These are phyloP conservation scores for Cosmorhoe ocellata DNA, from an alignment of 2,888 invertebrate species.

Conservation along the genomic window DNA sequence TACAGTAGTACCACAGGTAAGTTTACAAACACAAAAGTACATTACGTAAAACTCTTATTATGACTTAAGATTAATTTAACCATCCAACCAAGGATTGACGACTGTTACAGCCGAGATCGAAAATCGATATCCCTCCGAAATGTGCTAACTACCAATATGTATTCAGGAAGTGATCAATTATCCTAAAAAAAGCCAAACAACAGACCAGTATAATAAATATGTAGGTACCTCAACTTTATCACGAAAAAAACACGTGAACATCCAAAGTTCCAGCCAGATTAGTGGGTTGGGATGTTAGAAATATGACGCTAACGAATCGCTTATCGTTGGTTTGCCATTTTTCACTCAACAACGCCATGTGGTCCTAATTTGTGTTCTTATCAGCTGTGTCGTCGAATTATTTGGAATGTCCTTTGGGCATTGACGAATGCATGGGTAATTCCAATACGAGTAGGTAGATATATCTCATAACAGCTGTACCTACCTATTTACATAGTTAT, in stretches of 20 bases:
- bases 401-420: conserved; percentile 3
- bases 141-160: too few species aligned
- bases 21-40: too few species aligned
- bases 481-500: too few species aligned
- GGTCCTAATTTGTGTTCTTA: conserved; percentile 25
- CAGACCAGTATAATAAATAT: background rate
- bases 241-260: conserved; percentile 17
- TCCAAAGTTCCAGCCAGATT: conserved; percentile 10
- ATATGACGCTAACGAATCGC: conserved; percentile 33
- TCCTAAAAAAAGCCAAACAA: too few species aligned
- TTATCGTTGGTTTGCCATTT: conserved; percentile 29
- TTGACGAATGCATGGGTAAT: conserved; percentile 7
- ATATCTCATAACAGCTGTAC: too few species aligned
- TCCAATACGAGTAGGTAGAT: background rate
- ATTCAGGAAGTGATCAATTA: too few species aligned
- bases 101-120: too few species aligned
- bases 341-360: conserved; percentile 29
- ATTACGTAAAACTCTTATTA: too few species aligned
- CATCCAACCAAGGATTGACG: too few species aligned
- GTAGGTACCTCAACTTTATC: background rate
- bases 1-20: too few species aligned
- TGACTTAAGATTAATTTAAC: too few species aligned
- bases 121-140: too few species aligned
- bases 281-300: conserved; percentile 24
- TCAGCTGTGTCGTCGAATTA: conserved; percentile 14